These are phyloP conservation scores for Dermatophagoides farinae DNA, from an alignment of 1,140 invertebrate genomes.

Conservation along the genomic window DNA sequence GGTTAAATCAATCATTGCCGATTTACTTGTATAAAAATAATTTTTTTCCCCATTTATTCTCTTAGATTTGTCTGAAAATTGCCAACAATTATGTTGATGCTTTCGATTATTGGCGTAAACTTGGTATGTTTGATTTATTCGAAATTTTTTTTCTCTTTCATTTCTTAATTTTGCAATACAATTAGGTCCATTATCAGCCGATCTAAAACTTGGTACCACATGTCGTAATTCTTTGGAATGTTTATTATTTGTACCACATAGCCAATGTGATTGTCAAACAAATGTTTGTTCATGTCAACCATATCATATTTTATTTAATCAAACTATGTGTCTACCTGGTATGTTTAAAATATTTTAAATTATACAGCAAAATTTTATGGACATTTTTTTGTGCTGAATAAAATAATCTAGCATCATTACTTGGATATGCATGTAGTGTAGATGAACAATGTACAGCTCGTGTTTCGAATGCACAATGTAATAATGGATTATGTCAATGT, in stretches of 20 bases:
- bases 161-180: neutral
- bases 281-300: conserved; percentile 18
- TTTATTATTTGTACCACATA: conserved; percentile 12
- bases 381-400: neutral
- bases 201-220: conserved; percentile 12
- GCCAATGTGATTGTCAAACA: conserved; percentile 17
- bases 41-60: neutral
- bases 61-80: neutral
- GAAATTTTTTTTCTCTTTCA: neutral
- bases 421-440: conserved; percentile 47
- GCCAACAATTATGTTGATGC: neutral
- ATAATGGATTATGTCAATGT: conserved; percentile 50
- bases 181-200: conserved; percentile 7
- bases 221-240: conserved; percentile 17
- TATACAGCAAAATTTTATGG: neutral
- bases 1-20: neutral
- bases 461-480: conserved; percentile 51
- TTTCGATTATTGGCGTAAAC: conserved; percentile 6
- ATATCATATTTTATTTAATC: conserved; percentile 18
- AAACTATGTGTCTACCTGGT: conserved; percentile 19
- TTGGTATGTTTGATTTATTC: neutral
- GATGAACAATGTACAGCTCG: conserved; percentile 51
- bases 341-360: neutral
- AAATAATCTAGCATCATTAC: conserved; percentile 39
- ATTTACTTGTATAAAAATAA: neutral